Conservation (phyloP, 1,140 invertebrate genomes). For the Cherax destructor region DNA sequence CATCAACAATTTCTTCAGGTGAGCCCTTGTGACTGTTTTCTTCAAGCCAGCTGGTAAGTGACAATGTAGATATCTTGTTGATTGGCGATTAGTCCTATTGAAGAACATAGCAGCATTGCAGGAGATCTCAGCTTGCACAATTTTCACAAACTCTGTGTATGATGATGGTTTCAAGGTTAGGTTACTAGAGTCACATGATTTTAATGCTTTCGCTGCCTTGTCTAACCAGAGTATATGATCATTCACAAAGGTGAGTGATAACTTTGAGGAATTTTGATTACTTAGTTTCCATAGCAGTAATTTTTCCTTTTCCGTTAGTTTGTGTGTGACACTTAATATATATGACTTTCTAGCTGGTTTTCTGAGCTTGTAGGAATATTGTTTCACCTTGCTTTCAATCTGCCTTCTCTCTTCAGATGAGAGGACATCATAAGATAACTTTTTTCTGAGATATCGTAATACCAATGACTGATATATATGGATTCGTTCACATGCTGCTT, state of each 20-base stretch:
- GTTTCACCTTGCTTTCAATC: background rate
- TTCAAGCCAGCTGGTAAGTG: background rate
- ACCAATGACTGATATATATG: background rate
- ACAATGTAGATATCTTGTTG: background rate
- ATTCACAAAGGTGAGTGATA: background rate
- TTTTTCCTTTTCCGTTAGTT: background rate
- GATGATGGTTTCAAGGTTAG: background rate
- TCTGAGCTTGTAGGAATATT: background rate
- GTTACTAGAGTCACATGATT: background rate
- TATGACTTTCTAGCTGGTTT: background rate
- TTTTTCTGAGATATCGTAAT: background rate
- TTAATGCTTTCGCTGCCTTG: background rate
- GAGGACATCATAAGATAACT: background rate
- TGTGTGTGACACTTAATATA: background rate
- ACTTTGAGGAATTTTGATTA: background rate
- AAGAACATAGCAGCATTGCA: background rate
- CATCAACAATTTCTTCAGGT: background rate
- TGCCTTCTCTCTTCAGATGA: background rate
- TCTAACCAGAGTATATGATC: background rate
- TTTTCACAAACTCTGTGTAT: background rate
- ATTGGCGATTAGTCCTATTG: background rate
- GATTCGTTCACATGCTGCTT: background rate
- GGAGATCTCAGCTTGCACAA: background rate
- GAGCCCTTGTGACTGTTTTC: background rate
- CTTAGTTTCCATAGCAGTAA: background rate